Evolutionary conservation across 1,140 invertebrate species (phyloP).

Genomic region (Condylostylus longicornis): DNA sequence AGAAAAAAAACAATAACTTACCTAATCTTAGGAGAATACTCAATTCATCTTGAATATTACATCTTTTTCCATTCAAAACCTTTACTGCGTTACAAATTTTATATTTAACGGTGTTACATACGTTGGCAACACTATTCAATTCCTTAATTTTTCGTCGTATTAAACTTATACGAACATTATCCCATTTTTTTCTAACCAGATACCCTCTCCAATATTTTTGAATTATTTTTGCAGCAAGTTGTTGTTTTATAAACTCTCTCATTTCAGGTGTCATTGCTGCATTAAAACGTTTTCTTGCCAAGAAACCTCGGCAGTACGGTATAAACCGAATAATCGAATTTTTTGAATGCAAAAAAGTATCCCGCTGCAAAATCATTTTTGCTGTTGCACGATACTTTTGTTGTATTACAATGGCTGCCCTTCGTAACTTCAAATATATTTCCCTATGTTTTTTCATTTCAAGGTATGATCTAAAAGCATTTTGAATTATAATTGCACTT

Average conservation of each 20-base stretch:
- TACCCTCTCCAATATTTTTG: constrained; percentile 51
- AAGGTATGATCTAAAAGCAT: constrained; percentile 21
- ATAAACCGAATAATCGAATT: constrained; percentile 16
- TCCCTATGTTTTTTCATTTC: constrained; percentile 12
- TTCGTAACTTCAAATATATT: constrained; percentile 28
- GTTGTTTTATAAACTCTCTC: constrained; percentile 29
- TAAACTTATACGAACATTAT: constrained; percentile 24
- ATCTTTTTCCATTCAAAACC: constrained; percentile 20
- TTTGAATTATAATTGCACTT: constrained; percentile 28
- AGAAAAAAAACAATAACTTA: constrained; percentile 7
- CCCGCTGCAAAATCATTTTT: constrained; percentile 16
- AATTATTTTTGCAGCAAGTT: constrained; percentile 43
- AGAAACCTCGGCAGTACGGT: constrained; percentile 35
- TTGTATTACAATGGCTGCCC: constrained; percentile 35
- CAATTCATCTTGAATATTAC: constrained; percentile 19
- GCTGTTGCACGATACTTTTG: constrained; percentile 32
- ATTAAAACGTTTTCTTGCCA: constrained; percentile 34
- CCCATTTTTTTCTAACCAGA: constrained; percentile 28
- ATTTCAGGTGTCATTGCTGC: constrained; percentile 33
- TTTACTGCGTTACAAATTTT: constrained; percentile 20
- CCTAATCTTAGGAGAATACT: constrained; percentile 20
- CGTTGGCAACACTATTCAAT: constrained; percentile 32
- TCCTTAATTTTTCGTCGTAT: constrained; percentile 34
- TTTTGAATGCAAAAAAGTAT: constrained; percentile 23
- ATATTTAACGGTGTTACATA: constrained; percentile 30